Conservation (phyloP, 2,113 vertebrate genomes). For the Platycercus adscitus region DNA sequence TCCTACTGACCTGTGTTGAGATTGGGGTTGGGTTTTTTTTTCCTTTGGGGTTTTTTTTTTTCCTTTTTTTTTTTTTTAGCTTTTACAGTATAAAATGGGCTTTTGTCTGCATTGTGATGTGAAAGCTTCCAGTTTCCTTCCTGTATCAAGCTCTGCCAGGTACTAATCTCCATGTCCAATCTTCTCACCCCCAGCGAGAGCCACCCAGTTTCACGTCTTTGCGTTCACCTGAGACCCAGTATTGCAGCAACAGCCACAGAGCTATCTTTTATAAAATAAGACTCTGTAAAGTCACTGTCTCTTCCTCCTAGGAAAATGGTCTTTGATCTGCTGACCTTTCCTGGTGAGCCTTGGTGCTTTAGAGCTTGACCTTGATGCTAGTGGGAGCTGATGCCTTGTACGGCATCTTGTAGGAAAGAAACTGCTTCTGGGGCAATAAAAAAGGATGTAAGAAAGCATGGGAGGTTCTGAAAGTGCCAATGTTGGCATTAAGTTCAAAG, state of each 20-base stretch:
- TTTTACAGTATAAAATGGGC: neutral
- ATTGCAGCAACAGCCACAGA: neutral
- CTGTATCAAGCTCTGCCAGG: no score
- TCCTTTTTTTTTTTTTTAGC: neutral
- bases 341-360: neutral
- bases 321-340: neutral
- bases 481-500: neutral
- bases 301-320: neutral
- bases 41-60: neutral
- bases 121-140: neutral
- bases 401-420: neutral
- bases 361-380: neutral
- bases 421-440: neutral
- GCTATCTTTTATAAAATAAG: neutral
- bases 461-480: neutral
- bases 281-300: neutral
- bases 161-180: neutral
- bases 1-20: neutral
- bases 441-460: neutral
- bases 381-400: neutral
- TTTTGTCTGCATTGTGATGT: neutral
- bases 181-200: neutral
- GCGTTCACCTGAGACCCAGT: accelerated
- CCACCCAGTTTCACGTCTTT: accelerated
- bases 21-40: neutral